These are phyloP conservation scores for Gonatopus flavifemur DNA, from an alignment of 1,140 invertebrate species.

Conservation along the genomic window DNA sequence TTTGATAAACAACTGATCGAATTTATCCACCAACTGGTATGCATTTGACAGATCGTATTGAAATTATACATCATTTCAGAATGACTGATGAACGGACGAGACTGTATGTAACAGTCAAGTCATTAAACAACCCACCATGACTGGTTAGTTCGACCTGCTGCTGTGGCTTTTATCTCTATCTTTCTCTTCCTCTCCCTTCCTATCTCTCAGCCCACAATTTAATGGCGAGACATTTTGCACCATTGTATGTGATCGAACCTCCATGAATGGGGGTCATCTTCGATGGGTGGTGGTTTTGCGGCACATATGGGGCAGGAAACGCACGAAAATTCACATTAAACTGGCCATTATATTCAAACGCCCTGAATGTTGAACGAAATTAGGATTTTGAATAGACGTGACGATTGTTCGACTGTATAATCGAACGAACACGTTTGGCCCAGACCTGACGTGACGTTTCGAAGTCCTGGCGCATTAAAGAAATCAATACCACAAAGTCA, in stretches of 20 bases:
- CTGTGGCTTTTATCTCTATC: too few relatives aligned
- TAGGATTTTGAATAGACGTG: too few relatives aligned
- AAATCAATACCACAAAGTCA: too few relatives aligned
- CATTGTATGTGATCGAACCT: constrained; percentile 25
- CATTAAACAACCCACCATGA: constrained; percentile 21
- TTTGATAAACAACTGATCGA: too few relatives aligned
- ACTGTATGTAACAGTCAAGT: constrained; percentile 4
- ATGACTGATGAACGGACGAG: constrained; percentile 33
- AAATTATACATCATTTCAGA: constrained; percentile 31
- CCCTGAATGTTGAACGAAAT: too few relatives aligned
- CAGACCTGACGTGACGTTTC: too few relatives aligned
- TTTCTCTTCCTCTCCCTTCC: not conserved
- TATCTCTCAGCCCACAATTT: constrained; percentile 17
- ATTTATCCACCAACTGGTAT: too few relatives aligned
- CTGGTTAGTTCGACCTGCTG: too few relatives aligned
- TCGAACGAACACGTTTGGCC: too few relatives aligned
- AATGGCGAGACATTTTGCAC: constrained; percentile 25
- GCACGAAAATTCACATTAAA: constrained; percentile 10
- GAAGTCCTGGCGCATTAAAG: too few relatives aligned
- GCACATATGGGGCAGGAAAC: constrained; percentile 24
- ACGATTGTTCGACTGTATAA: too few relatives aligned
- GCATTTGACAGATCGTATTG: too few relatives aligned
- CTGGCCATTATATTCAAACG: constrained; percentile 3
- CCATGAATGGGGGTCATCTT: constrained; percentile 32
- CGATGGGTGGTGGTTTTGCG: constrained; percentile 14